phyloP scores from a whole-genome alignment of 23 tunicate genomes.

The Halocynthia aurantium region DNA sequence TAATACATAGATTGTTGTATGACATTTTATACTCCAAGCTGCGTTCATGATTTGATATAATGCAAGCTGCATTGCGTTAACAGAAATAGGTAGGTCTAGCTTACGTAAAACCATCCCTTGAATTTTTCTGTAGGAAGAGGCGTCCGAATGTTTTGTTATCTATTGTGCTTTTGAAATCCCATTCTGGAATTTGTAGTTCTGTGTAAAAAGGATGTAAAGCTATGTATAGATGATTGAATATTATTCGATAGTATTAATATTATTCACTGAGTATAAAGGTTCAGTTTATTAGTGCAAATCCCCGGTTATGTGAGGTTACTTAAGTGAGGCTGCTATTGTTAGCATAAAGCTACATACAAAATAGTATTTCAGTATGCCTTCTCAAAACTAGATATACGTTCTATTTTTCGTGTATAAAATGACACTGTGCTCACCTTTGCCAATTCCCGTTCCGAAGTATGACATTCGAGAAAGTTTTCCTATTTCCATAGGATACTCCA shows the following conservation, averaged over 20 bases:
- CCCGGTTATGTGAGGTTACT: background rate
- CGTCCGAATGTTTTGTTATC: slow-evolving; percentile 33
- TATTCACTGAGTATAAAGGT: background rate
- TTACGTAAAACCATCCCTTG: slow-evolving; percentile 55
- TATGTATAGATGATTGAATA: background rate
- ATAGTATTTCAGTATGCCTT: too few relatives aligned
- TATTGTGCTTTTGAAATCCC: slow-evolving; percentile 59
- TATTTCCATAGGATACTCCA: slow-evolving; percentile 55
- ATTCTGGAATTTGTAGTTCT: slow-evolving; percentile 62
- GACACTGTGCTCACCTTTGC: slow-evolving; percentile 29
- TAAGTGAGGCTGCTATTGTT: too few relatives aligned
- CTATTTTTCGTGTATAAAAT: too few relatives aligned
- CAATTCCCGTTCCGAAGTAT: slow-evolving; percentile 41
- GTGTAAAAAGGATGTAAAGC: background rate
- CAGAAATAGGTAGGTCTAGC: background rate
- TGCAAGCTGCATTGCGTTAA: too few relatives aligned
- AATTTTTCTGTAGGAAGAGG: slow-evolving; percentile 48
- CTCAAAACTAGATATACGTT: too few relatives aligned
- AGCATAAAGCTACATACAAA: too few relatives aligned
- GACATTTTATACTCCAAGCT: too few relatives aligned
- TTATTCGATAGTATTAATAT: background rate
- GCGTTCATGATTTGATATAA: too few relatives aligned
- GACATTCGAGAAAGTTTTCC: slow-evolving; percentile 52
- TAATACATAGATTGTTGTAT: too few relatives aligned
- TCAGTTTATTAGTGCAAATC: background rate